Evolutionary conservation across 2,888 invertebrate species (phyloP), one percentile per base, ranked within the genome.

Genomic region (Rotaria socialis): DNA sequence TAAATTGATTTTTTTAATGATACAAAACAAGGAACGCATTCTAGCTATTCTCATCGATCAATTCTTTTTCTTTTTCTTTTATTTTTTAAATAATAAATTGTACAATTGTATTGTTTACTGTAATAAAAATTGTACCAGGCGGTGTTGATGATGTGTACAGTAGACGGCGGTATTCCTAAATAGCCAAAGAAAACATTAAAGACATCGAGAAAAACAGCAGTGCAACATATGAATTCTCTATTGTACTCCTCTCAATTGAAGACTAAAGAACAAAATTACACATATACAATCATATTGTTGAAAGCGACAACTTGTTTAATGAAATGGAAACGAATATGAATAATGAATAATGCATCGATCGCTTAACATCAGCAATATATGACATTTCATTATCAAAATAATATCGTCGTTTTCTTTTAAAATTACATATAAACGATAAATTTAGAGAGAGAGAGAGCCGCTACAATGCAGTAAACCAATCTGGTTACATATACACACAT

Each of bases 281-380:
- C 14, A 67, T 27, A 35, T 35, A 67, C 35, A 67, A 35, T 67
- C 35, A 35, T 7, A 35, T 67, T 67, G 67, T 35, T 35, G 19
- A 67, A 67, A 67, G 67, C 19, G 14, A 35, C 67, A 67, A 67
- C 67, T 67, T 67, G 67, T 67, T 67, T 35, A 35, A 67, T 67
- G 67, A 35, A 27, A 35, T 67, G 67, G 67, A 67, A 67, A 67
- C 35, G 19, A 27, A 67, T 67, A 67, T 67, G 67, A 67, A 67
- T 67, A 67, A 67, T 67, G 67, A 35, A 27, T 35, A 67, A 67
- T 35, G 10, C 35, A 67, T 67, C 35, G 27, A 67, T 67, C 67
- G 8, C 35, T 27, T 14, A 11, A 67, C 35, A 14, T 67, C 0
- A 35, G 67, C 67, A 67, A 67, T 35, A 67, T 10, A 67, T 67